Evolutionary conservation across 2,888 invertebrate genomes (phyloP), one percentile per base, ranked within the genome.

Genomic region (Scaptomyza flava): DNA sequence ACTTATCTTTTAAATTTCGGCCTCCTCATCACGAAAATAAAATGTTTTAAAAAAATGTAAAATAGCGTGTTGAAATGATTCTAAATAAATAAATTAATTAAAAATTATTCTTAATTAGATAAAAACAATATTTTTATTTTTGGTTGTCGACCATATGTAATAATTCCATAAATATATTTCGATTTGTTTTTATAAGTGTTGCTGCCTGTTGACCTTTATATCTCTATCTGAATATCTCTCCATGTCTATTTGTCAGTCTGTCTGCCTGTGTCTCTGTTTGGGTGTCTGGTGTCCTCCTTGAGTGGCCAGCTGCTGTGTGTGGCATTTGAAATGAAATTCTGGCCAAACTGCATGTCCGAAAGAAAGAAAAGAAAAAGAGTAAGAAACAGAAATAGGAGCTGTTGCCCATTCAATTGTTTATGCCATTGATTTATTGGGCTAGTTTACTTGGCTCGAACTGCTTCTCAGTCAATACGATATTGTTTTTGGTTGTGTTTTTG

Each of bases 361-460:
- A n/a, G n/a, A 14, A 9, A 47, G 6, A 14, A 20, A 12, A 12
- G 31, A 5, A 17, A 31, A 6, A 8, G 45, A 12, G 52, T 20
- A 17, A 4, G 38, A 4, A 50, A 42, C 27, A 57, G 42, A 52
- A 56, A 57, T 20, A 30, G 11, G n/a, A 54, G 20, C 54, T 33
- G 42, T 61, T 77, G 76, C 60, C 65, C 61, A 53, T 79, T 54
- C 50, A 62, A 64, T 53, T 69, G 80, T 51, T 72, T 62, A 59
- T 64, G 56, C 57, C 87, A 88, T 81, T 88, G 88, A 85, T 87
- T 85, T 87, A 85, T 85, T 86, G 81, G 81, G 62, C 52, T 65
- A 64, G 68, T 66, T 61, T 42, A 50, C 48, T 59, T 59, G 68
- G 54, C 52, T 63, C 68, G 51, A 72, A 68, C 71, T 67, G 57